phyloP scores from a whole-genome alignment of 2,888 invertebrate species.

The Bugula neritina region DNA sequence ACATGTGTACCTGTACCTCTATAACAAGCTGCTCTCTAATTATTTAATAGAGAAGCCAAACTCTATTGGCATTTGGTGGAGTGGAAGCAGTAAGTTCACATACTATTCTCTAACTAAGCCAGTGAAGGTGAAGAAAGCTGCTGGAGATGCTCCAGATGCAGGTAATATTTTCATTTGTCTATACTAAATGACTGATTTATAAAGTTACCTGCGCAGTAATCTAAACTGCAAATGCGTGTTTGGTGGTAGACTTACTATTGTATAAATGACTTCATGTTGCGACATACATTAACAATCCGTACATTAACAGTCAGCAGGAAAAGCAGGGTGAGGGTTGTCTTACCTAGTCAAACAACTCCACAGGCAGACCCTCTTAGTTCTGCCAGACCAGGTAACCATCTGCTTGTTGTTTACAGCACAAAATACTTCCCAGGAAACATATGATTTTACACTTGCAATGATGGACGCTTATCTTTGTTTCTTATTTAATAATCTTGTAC shows the following conservation, averaged over 20 bases:
- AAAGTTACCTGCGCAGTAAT: background rate
- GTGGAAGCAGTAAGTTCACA: conserved; percentile 35
- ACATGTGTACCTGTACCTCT: too few species aligned
- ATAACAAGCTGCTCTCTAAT: too few species aligned
- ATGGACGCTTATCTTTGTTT: too few species aligned
- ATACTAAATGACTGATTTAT: background rate
- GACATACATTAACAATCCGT: too few species aligned
- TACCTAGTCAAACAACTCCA: conserved; percentile 21
- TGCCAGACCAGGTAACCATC: background rate
- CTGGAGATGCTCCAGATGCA: conserved; percentile 2
- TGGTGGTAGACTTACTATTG: too few species aligned
- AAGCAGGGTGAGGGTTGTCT: background rate
- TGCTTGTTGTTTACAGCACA: too few species aligned
- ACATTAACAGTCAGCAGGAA: background rate
- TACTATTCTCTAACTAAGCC: conserved; percentile 15
- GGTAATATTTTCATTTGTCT: background rate
- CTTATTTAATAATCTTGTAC: too few species aligned
- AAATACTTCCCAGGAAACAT: too few species aligned
- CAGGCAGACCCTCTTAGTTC: background rate
- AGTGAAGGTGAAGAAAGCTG: conserved; percentile 19
- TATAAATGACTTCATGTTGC: too few species aligned
- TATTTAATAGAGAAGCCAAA: conserved; percentile 35
- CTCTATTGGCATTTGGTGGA: conserved; percentile 47
- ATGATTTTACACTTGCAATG: too few species aligned
- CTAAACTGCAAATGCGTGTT: too few species aligned